Conservation (phyloP, 2,888 invertebrate species). For the Unio pictorum region DNA sequence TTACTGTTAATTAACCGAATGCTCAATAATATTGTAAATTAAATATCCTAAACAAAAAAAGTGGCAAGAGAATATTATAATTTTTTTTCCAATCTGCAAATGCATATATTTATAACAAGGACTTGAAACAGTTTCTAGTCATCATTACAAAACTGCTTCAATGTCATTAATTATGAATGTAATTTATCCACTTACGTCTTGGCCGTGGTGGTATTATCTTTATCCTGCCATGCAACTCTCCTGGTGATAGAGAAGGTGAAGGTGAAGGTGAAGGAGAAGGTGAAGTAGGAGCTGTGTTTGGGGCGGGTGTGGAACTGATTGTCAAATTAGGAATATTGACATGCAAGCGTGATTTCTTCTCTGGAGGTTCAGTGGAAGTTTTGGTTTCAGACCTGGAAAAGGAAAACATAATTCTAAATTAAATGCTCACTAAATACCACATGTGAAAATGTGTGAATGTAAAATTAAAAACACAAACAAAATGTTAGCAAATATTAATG, state of each 20-base stretch:
- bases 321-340: constrained; percentile 41
- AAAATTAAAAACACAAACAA: too few species aligned
- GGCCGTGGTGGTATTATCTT: constrained; percentile 91
- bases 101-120: too few species aligned
- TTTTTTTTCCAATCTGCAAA: too few species aligned
- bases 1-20: too few species aligned
- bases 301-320: constrained; percentile 23
- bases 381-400: constrained; percentile 40
- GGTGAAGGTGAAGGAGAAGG: constrained; percentile 22
- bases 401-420: background rate
- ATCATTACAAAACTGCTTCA: background rate
- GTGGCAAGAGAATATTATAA: too few species aligned
- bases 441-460: too few species aligned
- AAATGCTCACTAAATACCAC: background rate
- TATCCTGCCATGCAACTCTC: constrained; percentile 70
- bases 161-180: too few species aligned
- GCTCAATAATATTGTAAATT: too few species aligned
- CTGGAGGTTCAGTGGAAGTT: constrained; percentile 71
- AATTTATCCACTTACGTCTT: constrained; percentile 82
- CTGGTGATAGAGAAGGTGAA: constrained; percentile 38
- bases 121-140: constrained; percentile 64
- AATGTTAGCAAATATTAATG: too few species aligned
- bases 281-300: constrained; percentile 13
- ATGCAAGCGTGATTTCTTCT: constrained; percentile 83
- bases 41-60: too few species aligned